Conservation (phyloP, 2,888 invertebrate species). For the Diplazon laetatorius region DNA sequence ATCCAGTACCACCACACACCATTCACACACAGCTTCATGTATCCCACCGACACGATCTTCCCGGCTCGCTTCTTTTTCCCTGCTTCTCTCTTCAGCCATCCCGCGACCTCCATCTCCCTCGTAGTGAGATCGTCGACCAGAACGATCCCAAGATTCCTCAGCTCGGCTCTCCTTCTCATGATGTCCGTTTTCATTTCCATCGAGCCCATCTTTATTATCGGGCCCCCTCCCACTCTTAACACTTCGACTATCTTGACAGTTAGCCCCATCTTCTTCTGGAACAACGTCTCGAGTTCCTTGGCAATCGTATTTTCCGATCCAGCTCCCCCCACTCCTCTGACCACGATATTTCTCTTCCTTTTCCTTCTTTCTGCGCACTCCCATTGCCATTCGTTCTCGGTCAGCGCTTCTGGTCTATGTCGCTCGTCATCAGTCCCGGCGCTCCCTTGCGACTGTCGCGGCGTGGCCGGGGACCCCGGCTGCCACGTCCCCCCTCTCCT, state of each 20-base stretch:
- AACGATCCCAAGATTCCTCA: neutral
- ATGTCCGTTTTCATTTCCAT: neutral
- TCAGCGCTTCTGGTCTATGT: conserved; percentile 1
- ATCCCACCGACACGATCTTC: neutral
- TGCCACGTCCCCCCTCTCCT: too few species aligned
- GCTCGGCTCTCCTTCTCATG: neutral
- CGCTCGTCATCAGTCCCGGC: too few species aligned
- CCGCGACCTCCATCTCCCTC: conserved; percentile 15
- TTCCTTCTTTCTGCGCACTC: neutral
- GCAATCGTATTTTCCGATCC: neutral
- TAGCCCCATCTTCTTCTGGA: neutral
- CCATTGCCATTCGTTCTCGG: conserved; percentile 12
- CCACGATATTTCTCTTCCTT: conserved; percentile 27
- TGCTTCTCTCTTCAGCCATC: conserved; percentile 19
- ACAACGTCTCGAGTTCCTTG: neutral
- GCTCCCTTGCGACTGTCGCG: too few species aligned
- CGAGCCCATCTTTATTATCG: conserved; percentile 6
- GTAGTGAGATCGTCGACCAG: conserved; percentile 31
- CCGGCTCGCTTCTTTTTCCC: neutral
- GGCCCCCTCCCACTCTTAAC: neutral
- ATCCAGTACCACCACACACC: conserved; percentile 28
- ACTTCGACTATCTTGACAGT: neutral
- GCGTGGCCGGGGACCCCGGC: too few species aligned
- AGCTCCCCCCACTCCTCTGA: neutral
- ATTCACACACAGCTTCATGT: conserved; percentile 28